phyloP scores from a whole-genome alignment of 2,888 invertebrate species.

The Caenorhabditis sp. region DNA sequence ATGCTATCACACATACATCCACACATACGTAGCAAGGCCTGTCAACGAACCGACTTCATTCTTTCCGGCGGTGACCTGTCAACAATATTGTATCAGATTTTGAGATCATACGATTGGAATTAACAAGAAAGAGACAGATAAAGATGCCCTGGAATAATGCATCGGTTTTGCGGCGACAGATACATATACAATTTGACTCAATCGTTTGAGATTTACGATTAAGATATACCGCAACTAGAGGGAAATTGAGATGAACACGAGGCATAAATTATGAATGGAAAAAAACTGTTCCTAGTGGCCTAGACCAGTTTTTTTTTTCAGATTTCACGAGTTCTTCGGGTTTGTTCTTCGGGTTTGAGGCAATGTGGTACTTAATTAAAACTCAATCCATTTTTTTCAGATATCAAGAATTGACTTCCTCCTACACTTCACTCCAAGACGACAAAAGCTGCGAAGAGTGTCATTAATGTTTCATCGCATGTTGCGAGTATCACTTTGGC shows the following conservation, averaged over 20 bases:
- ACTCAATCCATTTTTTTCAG: neutral
- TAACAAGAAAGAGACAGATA: conserved; percentile 28
- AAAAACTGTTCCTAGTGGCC: too few relatives aligned
- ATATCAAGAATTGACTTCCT: conserved; percentile 1
- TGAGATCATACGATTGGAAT: conserved; percentile 50
- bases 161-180: conserved; percentile 18
- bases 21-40: conserved; percentile 40
- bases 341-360: too few relatives aligned
- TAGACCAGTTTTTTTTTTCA: too few relatives aligned
- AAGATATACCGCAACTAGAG: neutral
- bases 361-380: too few relatives aligned
- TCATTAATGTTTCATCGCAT: conserved; percentile 39
- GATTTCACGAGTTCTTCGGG: too few relatives aligned
- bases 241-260: too few relatives aligned
- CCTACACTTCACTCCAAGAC: neutral
- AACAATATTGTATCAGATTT: conserved; percentile 58
- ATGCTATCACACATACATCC: conserved; percentile 56
- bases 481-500: conserved; percentile 42
- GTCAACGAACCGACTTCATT: conserved; percentile 39
- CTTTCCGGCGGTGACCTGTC: conserved; percentile 44
- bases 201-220: neutral
- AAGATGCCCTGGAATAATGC: conserved; percentile 10
- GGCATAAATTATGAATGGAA: too few relatives aligned
- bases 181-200: neutral
- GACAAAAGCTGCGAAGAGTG: conserved; percentile 27